Conservation (phyloP, 2,888 invertebrate species). For the Chrysotoxum bicinctum region DNA sequence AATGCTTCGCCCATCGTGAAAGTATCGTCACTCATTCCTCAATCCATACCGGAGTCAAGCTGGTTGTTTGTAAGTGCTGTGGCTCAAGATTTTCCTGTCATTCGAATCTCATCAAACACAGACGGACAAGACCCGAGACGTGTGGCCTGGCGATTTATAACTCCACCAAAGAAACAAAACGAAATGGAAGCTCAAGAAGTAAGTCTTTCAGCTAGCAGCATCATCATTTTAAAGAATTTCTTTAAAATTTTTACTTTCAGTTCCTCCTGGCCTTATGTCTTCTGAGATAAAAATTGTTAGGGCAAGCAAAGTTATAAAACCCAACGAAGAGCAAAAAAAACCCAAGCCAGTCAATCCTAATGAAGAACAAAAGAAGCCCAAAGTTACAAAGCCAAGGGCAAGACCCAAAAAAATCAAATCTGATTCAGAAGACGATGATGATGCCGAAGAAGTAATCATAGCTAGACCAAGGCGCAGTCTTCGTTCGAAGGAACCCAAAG, state of each 20-base stretch:
- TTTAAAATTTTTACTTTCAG: conserved; percentile 53
- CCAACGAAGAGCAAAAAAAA: conserved; percentile 66
- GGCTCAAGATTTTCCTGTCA: conserved; percentile 82
- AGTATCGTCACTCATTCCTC: conserved; percentile 82
- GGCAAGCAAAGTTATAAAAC: conserved; percentile 74
- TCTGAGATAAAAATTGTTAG: conserved; percentile 76
- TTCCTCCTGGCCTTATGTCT: conserved; percentile 75
- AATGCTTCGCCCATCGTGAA: conserved; percentile 82
- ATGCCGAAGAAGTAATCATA: conserved; percentile 31
- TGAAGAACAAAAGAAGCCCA: conserved; percentile 12
- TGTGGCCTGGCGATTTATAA: conserved; percentile 80
- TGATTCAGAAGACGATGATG: background rate
- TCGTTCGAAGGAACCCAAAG: background rate
- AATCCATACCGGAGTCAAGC: conserved; percentile 80
- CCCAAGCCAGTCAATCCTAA: background rate
- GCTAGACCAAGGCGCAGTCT: conserved; percentile 54
- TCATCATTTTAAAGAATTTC: background rate
- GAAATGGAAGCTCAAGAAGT: conserved; percentile 75
- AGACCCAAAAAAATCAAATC: conserved; percentile 62
- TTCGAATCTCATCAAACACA: conserved; percentile 82
- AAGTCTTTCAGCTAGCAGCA: background rate
- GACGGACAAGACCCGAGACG: conserved; percentile 81
- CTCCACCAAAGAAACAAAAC: conserved; percentile 75
- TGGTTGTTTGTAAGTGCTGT: conserved; percentile 81
- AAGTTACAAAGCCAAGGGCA: background rate